Evolutionary conservation across 2,888 invertebrate genomes (phyloP).

Genomic region (Arge pagana): DNA sequence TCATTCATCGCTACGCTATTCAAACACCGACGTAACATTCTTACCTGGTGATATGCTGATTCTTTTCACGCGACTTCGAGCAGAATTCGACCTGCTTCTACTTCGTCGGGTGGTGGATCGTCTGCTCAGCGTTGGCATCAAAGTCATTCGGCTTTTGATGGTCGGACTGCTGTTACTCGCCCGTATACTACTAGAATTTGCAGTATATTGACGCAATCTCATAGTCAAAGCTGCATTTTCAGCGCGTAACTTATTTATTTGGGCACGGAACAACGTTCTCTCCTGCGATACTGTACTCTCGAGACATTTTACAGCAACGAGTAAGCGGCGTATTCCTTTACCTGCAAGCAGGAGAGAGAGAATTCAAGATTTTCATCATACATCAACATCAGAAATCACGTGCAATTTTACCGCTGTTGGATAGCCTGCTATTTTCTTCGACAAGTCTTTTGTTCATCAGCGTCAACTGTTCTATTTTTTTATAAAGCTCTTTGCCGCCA

Average conservation of each 20-base stretch:
- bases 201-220: constrained; percentile 44
- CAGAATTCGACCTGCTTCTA: constrained; percentile 43
- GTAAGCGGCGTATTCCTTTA: constrained; percentile 41
- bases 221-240: constrained; percentile 53
- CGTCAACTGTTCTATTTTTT: constrained; percentile 43
- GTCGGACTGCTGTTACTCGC: constrained; percentile 34
- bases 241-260: constrained; percentile 55
- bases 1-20: no score
- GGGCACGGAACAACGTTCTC: constrained; percentile 54
- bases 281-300: constrained; percentile 57
- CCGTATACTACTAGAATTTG: constrained; percentile 30
- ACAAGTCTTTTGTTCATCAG: constrained; percentile 38
- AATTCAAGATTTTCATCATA: no score
- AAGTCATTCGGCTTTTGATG: constrained; percentile 30
- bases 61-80: constrained; percentile 35
- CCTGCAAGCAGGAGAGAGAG: constrained; percentile 38
- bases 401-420: constrained; percentile 30
- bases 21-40: no score
- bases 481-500: constrained; percentile 42
- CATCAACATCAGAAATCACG: neutral
- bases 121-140: constrained; percentile 31
- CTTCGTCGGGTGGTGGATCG: constrained; percentile 29
- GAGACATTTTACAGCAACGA: constrained; percentile 55
- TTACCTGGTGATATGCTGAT: constrained; percentile 39
- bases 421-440: constrained; percentile 41